Base-by-base conservation (phyloP, 2,797 vertebrate genomes). In the Sebastes elongatus region DNA sequence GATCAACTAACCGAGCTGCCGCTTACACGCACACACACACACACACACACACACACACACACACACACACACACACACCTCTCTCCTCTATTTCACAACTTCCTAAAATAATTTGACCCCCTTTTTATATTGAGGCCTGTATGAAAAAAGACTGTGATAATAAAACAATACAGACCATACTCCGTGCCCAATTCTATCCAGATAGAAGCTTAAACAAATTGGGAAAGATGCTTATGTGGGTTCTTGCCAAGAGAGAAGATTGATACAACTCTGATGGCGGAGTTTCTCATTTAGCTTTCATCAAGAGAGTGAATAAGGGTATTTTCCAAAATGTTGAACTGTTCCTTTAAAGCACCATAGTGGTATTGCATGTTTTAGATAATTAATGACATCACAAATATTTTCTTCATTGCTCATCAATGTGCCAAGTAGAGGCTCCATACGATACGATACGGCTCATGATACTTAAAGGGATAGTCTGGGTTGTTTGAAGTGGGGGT, bases 31-130 rank as follows among this genome's bases (percentile, higher is more conserved):
- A 52, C 9, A 63, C 18, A 61, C 4, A 56, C 49, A 63, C 33
- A 13, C 14, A 70, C 53, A 66, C 63, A 3, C 14, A 42, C 60
- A 53, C 57, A 75, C 55, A 16, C 6, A 63, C 13, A 61, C 1
- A 56, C 33, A n/a, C n/a, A n/a, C n/a, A n/a, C n/a, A n/a, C n/a
- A n/a, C n/a, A n/a, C n/a, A n/a, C n/a, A n/a, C n/a, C 33, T 35
- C 33, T 11, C 33, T 38, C 35, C 5, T 42, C 38, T 14, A 42
- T 42, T 42, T 42, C 10, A 64, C 38, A 76, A 20, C 25, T 55
- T 46, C 2, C 30, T 57, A 59, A 70, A 69, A 70, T 80, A 65
- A 61, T 78, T 67, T 52, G n/a, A 62, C 33, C 32, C 53, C 53
- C 33, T 70, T 63, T 78, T 25, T 59, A 73, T 75, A 66, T 72